Evolutionary conservation across 2,888 invertebrate genomes (phyloP).

Genomic region (Nematopogon swammerdamellus): DNA sequence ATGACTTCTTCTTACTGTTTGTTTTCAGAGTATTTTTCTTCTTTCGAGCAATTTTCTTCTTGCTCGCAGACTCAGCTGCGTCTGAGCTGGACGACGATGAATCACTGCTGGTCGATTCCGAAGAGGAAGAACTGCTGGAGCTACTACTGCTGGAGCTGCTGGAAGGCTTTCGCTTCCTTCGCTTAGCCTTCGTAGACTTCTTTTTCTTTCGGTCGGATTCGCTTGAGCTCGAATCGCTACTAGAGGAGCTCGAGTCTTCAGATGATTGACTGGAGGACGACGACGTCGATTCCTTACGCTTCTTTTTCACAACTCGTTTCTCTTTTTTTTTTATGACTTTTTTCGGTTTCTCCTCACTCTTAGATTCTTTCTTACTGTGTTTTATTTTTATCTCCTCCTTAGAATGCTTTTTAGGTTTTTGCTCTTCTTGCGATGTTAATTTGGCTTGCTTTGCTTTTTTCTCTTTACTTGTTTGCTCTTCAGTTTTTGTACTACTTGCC

Average conservation of each 20-base stretch:
- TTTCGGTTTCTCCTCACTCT: conserved; percentile 15
- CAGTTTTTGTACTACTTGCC: neutral
- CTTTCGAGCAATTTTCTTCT: neutral
- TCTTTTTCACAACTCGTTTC: conserved; percentile 15
- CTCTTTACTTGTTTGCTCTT: conserved; percentile 1
- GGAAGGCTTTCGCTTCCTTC: conserved; percentile 30
- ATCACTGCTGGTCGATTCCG: conserved; percentile 25
- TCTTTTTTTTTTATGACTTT: conserved; percentile 13
- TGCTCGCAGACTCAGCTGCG: neutral
- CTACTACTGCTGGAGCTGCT: conserved; percentile 28
- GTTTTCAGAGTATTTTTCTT: neutral
- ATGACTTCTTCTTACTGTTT: neutral
- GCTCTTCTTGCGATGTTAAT: conserved; percentile 12
- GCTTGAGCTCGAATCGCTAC: conserved; percentile 28
- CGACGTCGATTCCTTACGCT: conserved; percentile 34
- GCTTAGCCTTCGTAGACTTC: conserved; percentile 20
- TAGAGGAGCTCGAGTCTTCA: conserved; percentile 30
- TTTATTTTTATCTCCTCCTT: conserved; percentile 10
- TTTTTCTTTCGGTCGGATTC: conserved; percentile 29
- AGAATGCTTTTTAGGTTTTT: conserved; percentile 13
- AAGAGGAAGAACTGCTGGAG: conserved; percentile 27
- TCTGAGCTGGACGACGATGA: conserved; percentile 4
- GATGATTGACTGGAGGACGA: conserved; percentile 29
- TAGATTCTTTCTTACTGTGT: conserved; percentile 13
- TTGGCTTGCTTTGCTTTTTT: conserved; percentile 8